These are phyloP conservation scores for Chelon auratus DNA, from an alignment of 2,797 vertebrate genomes.

Conservation along the genomic window DNA sequence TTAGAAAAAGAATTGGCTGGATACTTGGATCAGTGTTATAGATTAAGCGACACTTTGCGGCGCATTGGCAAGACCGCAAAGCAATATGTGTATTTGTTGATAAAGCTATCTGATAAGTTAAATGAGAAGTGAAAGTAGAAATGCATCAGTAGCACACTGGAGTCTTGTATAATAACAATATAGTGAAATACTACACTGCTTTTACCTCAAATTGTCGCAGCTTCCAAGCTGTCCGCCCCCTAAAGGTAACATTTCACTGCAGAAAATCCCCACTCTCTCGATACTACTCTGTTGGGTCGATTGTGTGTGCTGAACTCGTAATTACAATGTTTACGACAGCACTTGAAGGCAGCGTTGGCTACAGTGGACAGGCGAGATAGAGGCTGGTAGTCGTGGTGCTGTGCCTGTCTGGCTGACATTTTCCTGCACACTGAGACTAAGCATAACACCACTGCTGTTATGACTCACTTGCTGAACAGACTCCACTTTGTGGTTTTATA, in stretches of 20 bases:
- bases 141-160: slow-evolving; percentile 6
- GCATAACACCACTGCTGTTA: slow-evolving; percentile 82
- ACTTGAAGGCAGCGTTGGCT: slow-evolving; percentile 72
- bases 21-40: slow-evolving; percentile 3
- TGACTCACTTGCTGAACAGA: slow-evolving; percentile 83
- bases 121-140: slow-evolving; percentile 6
- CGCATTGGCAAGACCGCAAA: slow-evolving; percentile 3
- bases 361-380: slow-evolving; percentile 65
- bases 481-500: slow-evolving; percentile 84
- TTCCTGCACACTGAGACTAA: slow-evolving; percentile 80
- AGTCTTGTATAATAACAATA: slow-evolving; percentile 42
- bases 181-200: slow-evolving; percentile 47
- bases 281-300: slow-evolving; percentile 57
- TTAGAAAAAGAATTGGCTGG: slow-evolving; percentile 1
- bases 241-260: slow-evolving; percentile 70
- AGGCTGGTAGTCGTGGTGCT: slow-evolving; percentile 73
- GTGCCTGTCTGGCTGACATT: slow-evolving; percentile 80
- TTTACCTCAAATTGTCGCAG: slow-evolving; percentile 56
- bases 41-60: slow-evolving; percentile 35
- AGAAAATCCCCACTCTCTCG: slow-evolving; percentile 66
- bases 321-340: slow-evolving; percentile 78
- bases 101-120: slow-evolving; percentile 7
- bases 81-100: slow-evolving; percentile 13
- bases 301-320: slow-evolving; percentile 72
- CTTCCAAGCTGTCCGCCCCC: slow-evolving; percentile 53